A percentile compares a stretch with the other conserved stretches of the same genome.
Conservation (phyloP, 1,140 invertebrate species). For the Ephestia elutella region DNA sequence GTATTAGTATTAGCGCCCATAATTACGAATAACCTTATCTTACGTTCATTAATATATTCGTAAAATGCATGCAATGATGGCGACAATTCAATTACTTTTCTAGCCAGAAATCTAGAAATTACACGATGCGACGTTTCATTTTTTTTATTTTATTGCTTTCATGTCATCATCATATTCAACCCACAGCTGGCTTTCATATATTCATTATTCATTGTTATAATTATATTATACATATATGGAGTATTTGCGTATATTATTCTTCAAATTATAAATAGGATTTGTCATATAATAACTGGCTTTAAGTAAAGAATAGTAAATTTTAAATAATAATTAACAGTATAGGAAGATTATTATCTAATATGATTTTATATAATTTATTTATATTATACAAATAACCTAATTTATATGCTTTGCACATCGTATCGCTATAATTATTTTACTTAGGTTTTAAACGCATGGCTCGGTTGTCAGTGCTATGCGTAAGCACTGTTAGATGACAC, state of each 20-base stretch:
- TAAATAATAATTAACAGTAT: conserved; percentile 31
- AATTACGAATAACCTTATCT: not conserved
- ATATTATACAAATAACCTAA: conserved; percentile 14
- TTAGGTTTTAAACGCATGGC: conserved; percentile 1
- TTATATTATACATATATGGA: not conserved
- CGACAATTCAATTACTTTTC: not conserved
- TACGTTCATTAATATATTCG: not conserved
- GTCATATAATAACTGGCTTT: not conserved
- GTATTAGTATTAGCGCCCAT: not conserved
- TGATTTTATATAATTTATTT: conserved; percentile 15
- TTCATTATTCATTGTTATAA: no score
- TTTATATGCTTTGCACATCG: conserved; percentile 16
- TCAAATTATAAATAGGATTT: not conserved
- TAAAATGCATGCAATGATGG: not conserved
- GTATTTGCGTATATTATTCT: not conserved
- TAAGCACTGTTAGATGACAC: not conserved
- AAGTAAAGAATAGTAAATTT: conserved; percentile 11
- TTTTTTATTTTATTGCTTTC: not conserved
- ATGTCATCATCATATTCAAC: no score
- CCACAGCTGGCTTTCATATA: not conserved
- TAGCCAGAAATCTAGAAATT: not conserved
- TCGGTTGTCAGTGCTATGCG: conserved; percentile 2
- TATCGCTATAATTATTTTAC: not conserved
- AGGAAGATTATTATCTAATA: conserved; percentile 27
- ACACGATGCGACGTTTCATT: not conserved